Evolutionary conservation across 2,888 invertebrate genomes (phyloP), one percentile per base, ranked within the genome.

Genomic region (Vanessa cardui): DNA sequence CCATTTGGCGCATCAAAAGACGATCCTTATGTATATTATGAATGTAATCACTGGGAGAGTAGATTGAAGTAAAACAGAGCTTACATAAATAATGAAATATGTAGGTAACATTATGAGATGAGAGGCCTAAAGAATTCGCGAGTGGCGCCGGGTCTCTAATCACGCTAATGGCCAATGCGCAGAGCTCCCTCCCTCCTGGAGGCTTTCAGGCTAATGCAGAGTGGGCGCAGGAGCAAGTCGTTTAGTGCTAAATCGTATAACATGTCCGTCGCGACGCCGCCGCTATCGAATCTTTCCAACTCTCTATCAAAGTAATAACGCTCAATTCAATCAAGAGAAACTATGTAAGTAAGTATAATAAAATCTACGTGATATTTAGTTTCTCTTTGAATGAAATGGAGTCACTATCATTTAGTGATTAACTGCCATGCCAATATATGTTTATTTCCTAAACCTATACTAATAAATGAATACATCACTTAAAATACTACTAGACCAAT

Each of bases 131-230:
- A 90, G 90, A 90, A 91, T 89, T 87, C 85, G 88, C 85, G 86
- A 87, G 85, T 78, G 85, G 84, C 74, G 80, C 82, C 82, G 84
- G 82, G 85, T 78, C 87, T 89, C 87, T 92, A 93, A 93, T 93
- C 93, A 93, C 87, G 90, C 91, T 93, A 93, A 93, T 93, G 92
- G 92, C 89, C 90, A 92, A 91, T 92, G 90, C 92, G 90, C 91
- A 86, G 84, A 81, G 77, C 77, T 73, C 76, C 72, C 72, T 77
- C 78, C 75, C 78, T 72, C 76, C 80, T 79, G 83, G 82, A 85
- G 86, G 90, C 90, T 90, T 88, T 91, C 88, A 89, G 79, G 83
- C 83, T 90, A 90, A 92, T 92, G 69, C 64, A 64, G 67, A 69
- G 71, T 58, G 69, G 67, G 69, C 72, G 68, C 68, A 68, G 68